Percentiles rank a stretch among this genome's conserved stretches.
These are phyloP conservation scores for Oreotrochilus melanogaster DNA, from an alignment of 2,113 vertebrate genomes.

Conservation along the genomic window DNA sequence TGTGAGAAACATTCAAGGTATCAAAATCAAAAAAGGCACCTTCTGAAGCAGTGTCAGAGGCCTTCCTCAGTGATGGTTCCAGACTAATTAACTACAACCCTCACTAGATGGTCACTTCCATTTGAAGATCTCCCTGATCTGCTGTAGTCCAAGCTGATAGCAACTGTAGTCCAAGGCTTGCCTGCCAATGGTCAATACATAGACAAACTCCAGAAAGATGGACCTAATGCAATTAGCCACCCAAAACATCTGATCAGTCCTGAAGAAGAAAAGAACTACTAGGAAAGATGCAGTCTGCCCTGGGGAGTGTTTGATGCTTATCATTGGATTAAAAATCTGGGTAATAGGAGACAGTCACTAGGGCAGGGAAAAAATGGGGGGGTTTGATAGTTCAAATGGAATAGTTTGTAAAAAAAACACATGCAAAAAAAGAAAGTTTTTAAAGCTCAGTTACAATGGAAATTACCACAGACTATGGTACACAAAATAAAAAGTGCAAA, in stretches of 20 bases:
- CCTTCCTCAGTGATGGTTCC: not conserved
- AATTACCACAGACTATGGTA: not conserved
- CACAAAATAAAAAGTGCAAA: not conserved
- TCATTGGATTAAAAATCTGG: not conserved
- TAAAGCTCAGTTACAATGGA: not conserved
- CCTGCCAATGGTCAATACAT: not conserved
- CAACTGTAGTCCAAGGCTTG: not conserved
- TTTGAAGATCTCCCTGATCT: not conserved
- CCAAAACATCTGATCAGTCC: not conserved
- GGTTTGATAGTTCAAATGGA: not conserved
- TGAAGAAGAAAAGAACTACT: not conserved
- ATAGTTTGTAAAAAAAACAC: not conserved
- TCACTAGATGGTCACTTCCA: not conserved
- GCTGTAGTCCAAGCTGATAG: too few relatives aligned
- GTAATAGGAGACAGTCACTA: not conserved
- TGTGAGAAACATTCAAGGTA: not conserved
- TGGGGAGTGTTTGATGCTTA: rapidly evolving
- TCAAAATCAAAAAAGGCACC: not conserved
- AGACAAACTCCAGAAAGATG: not conserved
- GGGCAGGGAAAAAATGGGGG: not conserved
- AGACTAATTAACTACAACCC: not conserved
- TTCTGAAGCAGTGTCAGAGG: not conserved
- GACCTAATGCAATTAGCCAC: not conserved
- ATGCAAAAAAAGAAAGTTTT: not conserved
- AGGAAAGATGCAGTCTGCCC: not conserved